phyloP scores from a whole-genome alignment of 2,888 invertebrate genomes.

The Aelia acuminata region DNA sequence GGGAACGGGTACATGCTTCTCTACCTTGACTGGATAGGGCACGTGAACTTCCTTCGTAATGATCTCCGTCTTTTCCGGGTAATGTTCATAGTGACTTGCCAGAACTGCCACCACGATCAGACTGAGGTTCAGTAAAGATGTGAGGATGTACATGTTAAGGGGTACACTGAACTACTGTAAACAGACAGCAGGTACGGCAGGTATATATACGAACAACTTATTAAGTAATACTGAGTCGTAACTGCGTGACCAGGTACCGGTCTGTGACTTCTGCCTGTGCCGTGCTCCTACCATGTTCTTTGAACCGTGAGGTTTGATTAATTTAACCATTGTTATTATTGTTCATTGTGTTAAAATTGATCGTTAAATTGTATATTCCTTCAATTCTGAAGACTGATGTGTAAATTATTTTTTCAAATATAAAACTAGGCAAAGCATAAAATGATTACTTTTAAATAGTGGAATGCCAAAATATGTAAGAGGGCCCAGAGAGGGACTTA shows the following conservation, averaged over 20 bases:
- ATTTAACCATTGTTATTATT: background rate
- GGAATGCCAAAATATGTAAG: background rate
- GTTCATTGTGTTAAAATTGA: background rate
- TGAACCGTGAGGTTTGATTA: background rate
- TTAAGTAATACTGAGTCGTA: slow-evolving; percentile 28
- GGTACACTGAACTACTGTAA: background rate
- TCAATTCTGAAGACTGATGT: no score
- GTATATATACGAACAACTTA: background rate
- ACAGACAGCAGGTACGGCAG: background rate
- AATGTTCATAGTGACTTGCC: slow-evolving; percentile 22
- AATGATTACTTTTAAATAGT: background rate
- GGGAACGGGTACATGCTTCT: slow-evolving; percentile 67
- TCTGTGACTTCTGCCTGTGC: background rate
- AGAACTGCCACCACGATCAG: background rate
- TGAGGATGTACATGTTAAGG: background rate
- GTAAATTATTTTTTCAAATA: background rate
- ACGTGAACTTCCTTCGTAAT: slow-evolving; percentile 65
- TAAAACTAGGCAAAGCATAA: background rate
- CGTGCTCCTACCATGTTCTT: background rate
- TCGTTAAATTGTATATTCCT: no score
- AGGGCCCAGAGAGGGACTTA: background rate
- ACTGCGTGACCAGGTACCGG: slow-evolving; percentile 20
- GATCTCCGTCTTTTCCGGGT: slow-evolving; percentile 62
- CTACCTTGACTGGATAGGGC: slow-evolving; percentile 67
- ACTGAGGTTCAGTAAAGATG: background rate